Percentiles rank a stretch among this genome's conserved stretches.
These are phyloP conservation scores for Acrobasis suavella DNA, from an alignment of 2,888 invertebrate genomes.

Conservation along the genomic window DNA sequence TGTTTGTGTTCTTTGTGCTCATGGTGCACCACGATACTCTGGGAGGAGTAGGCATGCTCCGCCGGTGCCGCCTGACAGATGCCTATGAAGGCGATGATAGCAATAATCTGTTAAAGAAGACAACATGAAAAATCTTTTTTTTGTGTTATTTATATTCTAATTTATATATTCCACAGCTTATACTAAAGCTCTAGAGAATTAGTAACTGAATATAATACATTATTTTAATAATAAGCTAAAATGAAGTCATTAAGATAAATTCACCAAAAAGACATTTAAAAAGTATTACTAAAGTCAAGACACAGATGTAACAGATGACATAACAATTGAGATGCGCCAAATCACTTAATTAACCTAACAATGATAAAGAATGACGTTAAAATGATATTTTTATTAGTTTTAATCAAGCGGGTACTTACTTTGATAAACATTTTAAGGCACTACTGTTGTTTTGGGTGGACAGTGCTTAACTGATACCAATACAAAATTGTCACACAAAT, in stretches of 20 bases:
- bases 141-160: not conserved
- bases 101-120: slow-evolving; percentile 36
- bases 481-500: slow-evolving; percentile 9
- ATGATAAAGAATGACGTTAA: no score
- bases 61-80: slow-evolving; percentile 20
- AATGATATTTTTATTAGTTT: no score
- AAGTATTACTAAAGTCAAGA: no score
- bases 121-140: not conserved
- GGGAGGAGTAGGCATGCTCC: slow-evolving; percentile 41
- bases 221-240: no score
- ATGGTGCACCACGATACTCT: slow-evolving; percentile 28
- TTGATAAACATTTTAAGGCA: slow-evolving; percentile 11
- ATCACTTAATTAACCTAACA: no score
- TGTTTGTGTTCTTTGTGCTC: slow-evolving; percentile 23
- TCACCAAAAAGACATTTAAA: no score
- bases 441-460: not conserved
- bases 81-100: slow-evolving; percentile 28
- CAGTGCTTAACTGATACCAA: slow-evolving; percentile 12
- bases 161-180: no score
- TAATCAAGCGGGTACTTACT: slow-evolving; percentile 4
- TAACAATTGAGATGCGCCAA: no score
- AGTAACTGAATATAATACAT: no score
- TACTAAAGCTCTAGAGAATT: no score
- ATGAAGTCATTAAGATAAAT: no score
- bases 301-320: no score